phyloP scores from a whole-genome alignment of 2,888 invertebrate genomes.

The Pseudococcus longispinus region DNA sequence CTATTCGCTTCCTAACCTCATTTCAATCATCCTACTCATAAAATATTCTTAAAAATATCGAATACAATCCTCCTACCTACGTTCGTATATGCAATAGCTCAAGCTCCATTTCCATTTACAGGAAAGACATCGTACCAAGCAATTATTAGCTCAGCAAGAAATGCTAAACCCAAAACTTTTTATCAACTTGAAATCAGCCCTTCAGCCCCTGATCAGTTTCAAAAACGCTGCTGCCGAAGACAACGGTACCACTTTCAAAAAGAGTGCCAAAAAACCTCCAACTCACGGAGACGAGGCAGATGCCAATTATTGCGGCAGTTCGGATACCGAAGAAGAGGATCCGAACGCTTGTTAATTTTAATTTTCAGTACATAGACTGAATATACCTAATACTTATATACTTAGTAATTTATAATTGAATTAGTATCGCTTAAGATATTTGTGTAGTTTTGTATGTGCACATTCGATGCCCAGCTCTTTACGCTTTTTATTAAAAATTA shows the following conservation, averaged over 20 bases:
- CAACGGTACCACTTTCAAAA: neutral
- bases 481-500: slow-evolving; percentile 13
- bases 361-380: slow-evolving; percentile 36
- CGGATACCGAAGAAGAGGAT: slow-evolving; percentile 31
- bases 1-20: neutral
- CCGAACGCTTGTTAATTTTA: neutral
- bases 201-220: slow-evolving; percentile 77
- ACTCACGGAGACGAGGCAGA: neutral
- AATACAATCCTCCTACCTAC: neutral
- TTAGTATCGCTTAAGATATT: slow-evolving; percentile 11
- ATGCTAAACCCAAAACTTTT: slow-evolving; percentile 77
- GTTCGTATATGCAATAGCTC: neutral
- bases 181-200: slow-evolving; percentile 75
- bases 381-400: neutral
- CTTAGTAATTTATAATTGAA: slow-evolving; percentile 4
- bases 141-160: slow-evolving; percentile 78
- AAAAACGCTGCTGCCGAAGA: neutral
- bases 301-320: neutral
- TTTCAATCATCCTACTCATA: neutral
- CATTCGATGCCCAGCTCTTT: neutral
- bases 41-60: neutral
- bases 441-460: neutral
- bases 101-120: slow-evolving; percentile 60
- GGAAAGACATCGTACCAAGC: slow-evolving; percentile 71
- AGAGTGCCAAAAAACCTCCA: neutral